Evolutionary conservation across 2,888 invertebrate genomes (phyloP).

Genomic region (Oscheius sp.): DNA sequence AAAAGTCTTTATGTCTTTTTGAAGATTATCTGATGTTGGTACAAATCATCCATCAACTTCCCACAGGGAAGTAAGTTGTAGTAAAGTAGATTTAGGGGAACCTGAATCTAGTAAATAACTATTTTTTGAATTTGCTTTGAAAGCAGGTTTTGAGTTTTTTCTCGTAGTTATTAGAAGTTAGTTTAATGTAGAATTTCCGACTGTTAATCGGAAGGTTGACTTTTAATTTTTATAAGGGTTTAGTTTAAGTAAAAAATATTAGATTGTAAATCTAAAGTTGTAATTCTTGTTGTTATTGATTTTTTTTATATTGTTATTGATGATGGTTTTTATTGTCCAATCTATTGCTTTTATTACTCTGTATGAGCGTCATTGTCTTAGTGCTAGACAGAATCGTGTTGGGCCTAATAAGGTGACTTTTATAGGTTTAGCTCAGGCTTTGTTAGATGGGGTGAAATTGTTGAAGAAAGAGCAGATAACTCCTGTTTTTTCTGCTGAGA

Average conservation of each 20-base stretch:
- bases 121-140: constrained; percentile 60
- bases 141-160: constrained; percentile 57
- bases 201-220: constrained; percentile 62
- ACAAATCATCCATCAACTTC: constrained; percentile 70
- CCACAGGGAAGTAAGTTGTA: constrained; percentile 68
- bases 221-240: constrained; percentile 57
- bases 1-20: constrained; percentile 60
- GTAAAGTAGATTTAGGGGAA: constrained; percentile 68
- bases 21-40: constrained; percentile 64
- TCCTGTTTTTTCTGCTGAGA: constrained; percentile 53
- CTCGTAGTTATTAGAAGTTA: constrained; percentile 62
- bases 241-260: constrained; percentile 60
- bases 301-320: constrained; percentile 49
- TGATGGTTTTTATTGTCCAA: constrained; percentile 60
- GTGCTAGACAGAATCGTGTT: constrained; percentile 61
- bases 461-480: constrained; percentile 60
- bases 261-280: constrained; percentile 64
- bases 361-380: constrained; percentile 62
- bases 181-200: constrained; percentile 61
- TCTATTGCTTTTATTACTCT: constrained; percentile 66
- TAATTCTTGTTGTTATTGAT: constrained; percentile 53
- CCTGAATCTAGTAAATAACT: constrained; percentile 60
- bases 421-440: constrained; percentile 61
- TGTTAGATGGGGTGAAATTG: constrained; percentile 64
- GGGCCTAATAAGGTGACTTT: constrained; percentile 64